Evolutionary conservation across 2,888 invertebrate species (phyloP).

Genomic region (Vanessa cardui): DNA sequence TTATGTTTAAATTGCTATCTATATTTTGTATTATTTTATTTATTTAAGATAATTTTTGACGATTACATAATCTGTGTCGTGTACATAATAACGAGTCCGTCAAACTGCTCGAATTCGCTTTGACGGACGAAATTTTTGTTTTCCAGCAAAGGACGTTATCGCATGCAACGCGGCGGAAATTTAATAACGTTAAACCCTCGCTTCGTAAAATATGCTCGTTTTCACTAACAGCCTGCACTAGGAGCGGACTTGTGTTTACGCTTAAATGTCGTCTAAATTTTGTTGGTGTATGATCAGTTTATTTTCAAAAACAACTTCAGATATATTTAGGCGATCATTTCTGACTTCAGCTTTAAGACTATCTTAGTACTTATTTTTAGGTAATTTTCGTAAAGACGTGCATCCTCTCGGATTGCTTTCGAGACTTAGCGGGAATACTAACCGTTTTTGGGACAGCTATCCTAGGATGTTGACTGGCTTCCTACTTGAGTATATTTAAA

Average conservation of each 20-base stretch:
- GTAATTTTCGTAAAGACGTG: too few relatives aligned
- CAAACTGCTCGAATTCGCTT: slow-evolving; percentile 20
- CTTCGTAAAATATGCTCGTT: slow-evolving; percentile 33
- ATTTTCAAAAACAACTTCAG: background rate
- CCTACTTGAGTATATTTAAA: too few relatives aligned
- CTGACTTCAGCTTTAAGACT: too few relatives aligned
- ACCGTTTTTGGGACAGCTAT: too few relatives aligned
- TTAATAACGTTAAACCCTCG: slow-evolving; percentile 36
- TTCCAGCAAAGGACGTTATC: slow-evolving; percentile 29
- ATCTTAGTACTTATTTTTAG: too few relatives aligned
- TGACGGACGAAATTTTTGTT: slow-evolving; percentile 36
- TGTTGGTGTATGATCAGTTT: slow-evolving; percentile 7
- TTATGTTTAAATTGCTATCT: too few relatives aligned
- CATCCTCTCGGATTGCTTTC: too few relatives aligned
- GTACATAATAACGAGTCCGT: background rate
- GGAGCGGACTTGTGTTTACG: slow-evolving; percentile 22
- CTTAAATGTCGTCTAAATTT: slow-evolving; percentile 31
- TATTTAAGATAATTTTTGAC: background rate
- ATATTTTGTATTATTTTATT: too few relatives aligned
- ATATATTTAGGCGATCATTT: background rate
- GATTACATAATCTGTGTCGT: background rate
- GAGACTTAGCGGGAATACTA: too few relatives aligned
- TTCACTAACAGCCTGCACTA: slow-evolving; percentile 25
- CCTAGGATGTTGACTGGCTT: too few relatives aligned
- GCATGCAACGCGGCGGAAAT: slow-evolving; percentile 32